phyloP scores from a whole-genome alignment of 1,140 invertebrate species.

The Apolygus lucorum region DNA sequence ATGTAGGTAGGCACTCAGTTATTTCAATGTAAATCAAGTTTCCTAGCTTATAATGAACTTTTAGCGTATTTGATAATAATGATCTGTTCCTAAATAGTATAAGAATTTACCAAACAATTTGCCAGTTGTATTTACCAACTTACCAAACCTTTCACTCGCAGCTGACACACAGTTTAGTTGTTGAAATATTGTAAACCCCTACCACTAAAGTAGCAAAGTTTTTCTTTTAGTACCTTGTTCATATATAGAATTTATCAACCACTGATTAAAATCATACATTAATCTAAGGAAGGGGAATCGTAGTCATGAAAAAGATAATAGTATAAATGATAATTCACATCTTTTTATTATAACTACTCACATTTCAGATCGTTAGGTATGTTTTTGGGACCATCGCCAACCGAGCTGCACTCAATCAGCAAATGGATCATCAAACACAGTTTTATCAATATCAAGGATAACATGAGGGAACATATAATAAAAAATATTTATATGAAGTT shows the following conservation, averaged over 20 bases:
- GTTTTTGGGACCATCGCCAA: not conserved
- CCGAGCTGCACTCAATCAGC: not conserved
- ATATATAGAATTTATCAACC: not conserved
- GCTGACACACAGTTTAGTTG: not conserved
- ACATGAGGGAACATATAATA: too few species aligned
- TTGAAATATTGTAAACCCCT: not conserved
- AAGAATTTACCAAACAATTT: too few species aligned
- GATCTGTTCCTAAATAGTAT: too few species aligned
- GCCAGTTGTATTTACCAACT: too few species aligned
- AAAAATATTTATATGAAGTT: too few species aligned
- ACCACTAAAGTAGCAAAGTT: too few species aligned
- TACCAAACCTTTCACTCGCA: not conserved
- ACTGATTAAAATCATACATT: not conserved
- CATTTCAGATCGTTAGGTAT: constrained; percentile 2
- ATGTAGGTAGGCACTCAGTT: too few species aligned
- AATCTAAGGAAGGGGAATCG: not conserved
- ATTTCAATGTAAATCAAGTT: too few species aligned
- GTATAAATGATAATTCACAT: constrained; percentile 18
- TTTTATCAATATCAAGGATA: not conserved
- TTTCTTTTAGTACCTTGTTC: too few species aligned
- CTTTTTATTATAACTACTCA: constrained; percentile 16
- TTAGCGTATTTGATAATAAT: too few species aligned
- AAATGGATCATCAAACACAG: not conserved
- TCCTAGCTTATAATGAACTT: too few species aligned
- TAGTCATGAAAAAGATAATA: not conserved